Percentiles rank a stretch among this genome's conserved stretches.
These are phyloP conservation scores for Platyura marginata DNA, from an alignment of 1,140 invertebrate genomes.

Conservation along the genomic window DNA sequence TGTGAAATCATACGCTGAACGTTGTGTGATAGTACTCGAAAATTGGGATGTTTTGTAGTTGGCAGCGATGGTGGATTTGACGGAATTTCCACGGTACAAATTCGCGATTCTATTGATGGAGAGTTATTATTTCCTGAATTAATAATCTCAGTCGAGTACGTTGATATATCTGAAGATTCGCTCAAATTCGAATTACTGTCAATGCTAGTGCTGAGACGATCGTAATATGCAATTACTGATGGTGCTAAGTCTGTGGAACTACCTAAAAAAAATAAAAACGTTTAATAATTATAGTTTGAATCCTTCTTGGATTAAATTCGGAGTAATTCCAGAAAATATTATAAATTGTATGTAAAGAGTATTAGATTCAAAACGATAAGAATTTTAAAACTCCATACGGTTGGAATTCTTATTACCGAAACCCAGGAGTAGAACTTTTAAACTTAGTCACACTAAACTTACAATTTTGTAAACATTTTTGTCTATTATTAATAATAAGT, in stretches of 20 bases:
- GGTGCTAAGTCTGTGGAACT: slow-evolving; percentile 37
- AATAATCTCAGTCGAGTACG: slow-evolving; percentile 7
- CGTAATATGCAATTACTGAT: slow-evolving; percentile 35
- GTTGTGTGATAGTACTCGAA: slow-evolving; percentile 19
- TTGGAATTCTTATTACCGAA: no score
- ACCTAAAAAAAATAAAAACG: slow-evolving; percentile 27
- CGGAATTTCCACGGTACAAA: not conserved
- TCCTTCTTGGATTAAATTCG: no score
- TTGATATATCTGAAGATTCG: slow-evolving; percentile 11
- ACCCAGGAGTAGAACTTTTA: no score
- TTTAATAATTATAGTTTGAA: no score
- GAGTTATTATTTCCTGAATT: slow-evolving; percentile 3
- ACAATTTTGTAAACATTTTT: no score
- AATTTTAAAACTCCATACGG: no score
- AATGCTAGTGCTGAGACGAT: slow-evolving; percentile 18
- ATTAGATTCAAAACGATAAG: no score
- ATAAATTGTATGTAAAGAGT: not conserved
- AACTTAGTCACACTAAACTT: no score
- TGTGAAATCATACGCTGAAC: slow-evolving; percentile 18
- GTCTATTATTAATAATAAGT: no score
- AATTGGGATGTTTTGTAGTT: slow-evolving; percentile 14
- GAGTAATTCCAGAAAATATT: no score
- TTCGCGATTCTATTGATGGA: not conserved
- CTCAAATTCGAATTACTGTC: slow-evolving; percentile 4
- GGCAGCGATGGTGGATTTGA: not conserved